Evolutionary conservation across 2,797 vertebrate species (phyloP).

Genomic region (Ptychobarbus kaznakovi): DNA sequence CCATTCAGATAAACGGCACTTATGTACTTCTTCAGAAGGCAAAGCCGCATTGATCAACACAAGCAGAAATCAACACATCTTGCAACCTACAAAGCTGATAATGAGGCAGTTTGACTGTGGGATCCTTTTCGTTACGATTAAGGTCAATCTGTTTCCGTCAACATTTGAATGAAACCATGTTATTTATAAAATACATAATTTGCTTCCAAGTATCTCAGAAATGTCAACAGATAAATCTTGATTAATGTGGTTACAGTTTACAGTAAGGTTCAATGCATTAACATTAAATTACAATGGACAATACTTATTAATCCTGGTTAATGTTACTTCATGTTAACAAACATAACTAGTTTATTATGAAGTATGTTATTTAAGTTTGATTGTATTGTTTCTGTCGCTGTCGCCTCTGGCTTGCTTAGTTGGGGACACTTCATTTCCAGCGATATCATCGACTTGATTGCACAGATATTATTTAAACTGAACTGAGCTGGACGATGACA

Average conservation of each 20-base stretch:
- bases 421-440: too few relatives aligned
- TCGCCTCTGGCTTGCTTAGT: too few relatives aligned
- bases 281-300: background rate
- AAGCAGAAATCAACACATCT: background rate
- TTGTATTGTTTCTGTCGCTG: background rate
- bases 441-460: too few relatives aligned
- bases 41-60: background rate
- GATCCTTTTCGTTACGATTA: background rate
- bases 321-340: background rate
- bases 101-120: background rate
- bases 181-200: background rate
- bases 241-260: background rate
- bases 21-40: constrained; percentile 11
- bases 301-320: background rate
- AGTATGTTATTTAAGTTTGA: background rate
- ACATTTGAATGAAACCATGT: background rate
- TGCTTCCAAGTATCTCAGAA: background rate
- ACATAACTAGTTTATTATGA: background rate
- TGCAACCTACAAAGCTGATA: background rate
- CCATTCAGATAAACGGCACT: background rate
- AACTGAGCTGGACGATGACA: too few relatives aligned
- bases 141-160: background rate
- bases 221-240: background rate
- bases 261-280: background rate
- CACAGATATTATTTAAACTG: too few relatives aligned